Evolutionary conservation across 1,140 invertebrate genomes (phyloP).

Genomic region (Temnothorax longispinosus): DNA sequence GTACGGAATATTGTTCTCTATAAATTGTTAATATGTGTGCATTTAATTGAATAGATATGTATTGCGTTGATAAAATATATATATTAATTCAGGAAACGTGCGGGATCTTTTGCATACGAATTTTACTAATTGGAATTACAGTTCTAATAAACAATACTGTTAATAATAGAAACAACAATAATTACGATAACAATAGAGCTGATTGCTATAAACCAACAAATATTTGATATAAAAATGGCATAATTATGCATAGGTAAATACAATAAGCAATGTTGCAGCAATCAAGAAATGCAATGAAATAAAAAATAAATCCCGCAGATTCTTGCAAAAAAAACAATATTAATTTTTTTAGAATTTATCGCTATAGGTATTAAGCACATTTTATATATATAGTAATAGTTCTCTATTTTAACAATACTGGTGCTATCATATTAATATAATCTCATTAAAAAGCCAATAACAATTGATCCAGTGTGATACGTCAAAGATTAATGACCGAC

Average conservation of each 20-base stretch:
- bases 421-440: neutral
- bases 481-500: neutral
- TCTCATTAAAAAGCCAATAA: neutral
- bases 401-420: neutral
- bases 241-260: neutral
- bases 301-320: constrained; percentile 10
- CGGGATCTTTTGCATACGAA: constrained; percentile 10
- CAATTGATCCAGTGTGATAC: neutral
- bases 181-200: neutral
- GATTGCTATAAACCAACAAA: neutral
- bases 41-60: constrained; percentile 12
- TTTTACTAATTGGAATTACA: neutral
- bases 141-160: constrained; percentile 11
- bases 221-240: neutral
- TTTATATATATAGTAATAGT: constrained; percentile 23
- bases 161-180: neutral
- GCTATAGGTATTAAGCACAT: neutral
- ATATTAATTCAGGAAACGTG: neutral
- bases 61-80: constrained; percentile 11
- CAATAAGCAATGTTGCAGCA: neutral
- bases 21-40: neutral
- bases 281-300: neutral
- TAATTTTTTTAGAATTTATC: constrained; percentile 6
- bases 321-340: neutral
- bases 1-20: neutral